Evolutionary conservation across 2,888 invertebrate genomes (phyloP), one percentile per base, ranked within the genome.

Genomic region (Gisinianus flammeolus): DNA sequence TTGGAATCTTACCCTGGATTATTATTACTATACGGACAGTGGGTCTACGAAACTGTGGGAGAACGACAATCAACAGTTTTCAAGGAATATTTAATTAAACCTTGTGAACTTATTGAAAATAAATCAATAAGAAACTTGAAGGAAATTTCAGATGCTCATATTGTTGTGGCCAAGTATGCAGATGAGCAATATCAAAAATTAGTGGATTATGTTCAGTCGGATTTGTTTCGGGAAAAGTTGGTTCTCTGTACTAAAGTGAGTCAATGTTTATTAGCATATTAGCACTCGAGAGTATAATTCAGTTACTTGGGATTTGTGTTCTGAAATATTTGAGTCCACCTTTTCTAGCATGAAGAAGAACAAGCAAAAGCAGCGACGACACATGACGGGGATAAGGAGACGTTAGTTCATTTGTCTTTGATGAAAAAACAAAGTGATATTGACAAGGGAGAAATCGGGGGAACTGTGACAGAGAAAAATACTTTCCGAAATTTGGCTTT

Each of bases 151-250:
- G 82, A 82, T 26, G 83, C 83, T 0, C 54, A 83, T 62, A 79
- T 81, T 16, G 75, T 78, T 33, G 44, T 83, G 8, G 83, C 85
- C 16, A 82, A 83, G 85, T 96, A 93, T 88, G 93, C 95, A 0
- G 96, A 97, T 86, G 89, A 90, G 0, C 93, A 96, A 87, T 96
- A 95, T 87, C 92, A 93, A 86, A 92, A 93, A 87, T 91, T 95
- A 73, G 85, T 85, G 0, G 87, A 87, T 1, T 94, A 94, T 85
- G 92, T 93, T 86, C 92, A 92, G 81, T 95, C 96, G 0, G 90
- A 92, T 8, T 90, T 91, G 67, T 96, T 92, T 85, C 91, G 92
- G 85, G 91, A 91, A 80, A 62, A 62, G 10, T 4, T 24, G 3
- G 26, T 12, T 24, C 62, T 24, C 3, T 24, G n/a, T 12, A 62